A percentile compares a stretch with the other conserved stretches of the same genome.
These are phyloP conservation scores for Euzetes globulus DNA, from an alignment of 2,888 invertebrate genomes.

Conservation along the genomic window DNA sequence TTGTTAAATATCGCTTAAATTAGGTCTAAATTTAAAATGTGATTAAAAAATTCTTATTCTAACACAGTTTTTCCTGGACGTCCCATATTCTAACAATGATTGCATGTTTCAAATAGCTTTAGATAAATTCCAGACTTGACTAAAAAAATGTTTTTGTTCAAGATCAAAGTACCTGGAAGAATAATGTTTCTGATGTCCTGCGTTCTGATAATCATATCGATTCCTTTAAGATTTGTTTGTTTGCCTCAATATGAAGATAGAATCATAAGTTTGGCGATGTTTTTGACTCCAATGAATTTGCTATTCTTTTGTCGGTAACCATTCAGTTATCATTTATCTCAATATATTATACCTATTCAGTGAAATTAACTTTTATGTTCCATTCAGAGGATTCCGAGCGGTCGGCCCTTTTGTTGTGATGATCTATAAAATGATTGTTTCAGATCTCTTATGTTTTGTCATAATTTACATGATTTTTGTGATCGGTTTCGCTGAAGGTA, in stretches of 20 bases:
- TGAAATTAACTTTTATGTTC: conserved; percentile 32
- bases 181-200: conserved; percentile 93
- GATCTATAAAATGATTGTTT: conserved; percentile 97
- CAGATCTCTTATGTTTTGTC: conserved; percentile 88
- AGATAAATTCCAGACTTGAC: too few species aligned
- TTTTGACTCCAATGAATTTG: conserved; percentile 92
- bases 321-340: background rate
- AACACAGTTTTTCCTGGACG: too few species aligned
- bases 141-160: conserved; percentile 31
- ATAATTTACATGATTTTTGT: conserved; percentile 95
- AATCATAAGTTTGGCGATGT: conserved; percentile 82
- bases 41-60: too few species aligned
- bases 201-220: conserved; percentile 73
- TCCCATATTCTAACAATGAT: too few species aligned
- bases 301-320: conserved; percentile 71
- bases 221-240: conserved; percentile 74
- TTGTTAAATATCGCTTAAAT: too few species aligned
- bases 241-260: conserved; percentile 80
- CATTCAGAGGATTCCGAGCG: conserved; percentile 83
- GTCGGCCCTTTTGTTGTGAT: conserved; percentile 99
- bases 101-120: too few species aligned
- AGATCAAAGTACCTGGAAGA: conserved; percentile 80
- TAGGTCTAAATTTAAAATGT: too few species aligned
- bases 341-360: too few species aligned
- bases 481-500: conserved; percentile 82